Evolutionary conservation across 2,113 vertebrate genomes (phyloP).

Genomic region (Poecilia latipinna): DNA sequence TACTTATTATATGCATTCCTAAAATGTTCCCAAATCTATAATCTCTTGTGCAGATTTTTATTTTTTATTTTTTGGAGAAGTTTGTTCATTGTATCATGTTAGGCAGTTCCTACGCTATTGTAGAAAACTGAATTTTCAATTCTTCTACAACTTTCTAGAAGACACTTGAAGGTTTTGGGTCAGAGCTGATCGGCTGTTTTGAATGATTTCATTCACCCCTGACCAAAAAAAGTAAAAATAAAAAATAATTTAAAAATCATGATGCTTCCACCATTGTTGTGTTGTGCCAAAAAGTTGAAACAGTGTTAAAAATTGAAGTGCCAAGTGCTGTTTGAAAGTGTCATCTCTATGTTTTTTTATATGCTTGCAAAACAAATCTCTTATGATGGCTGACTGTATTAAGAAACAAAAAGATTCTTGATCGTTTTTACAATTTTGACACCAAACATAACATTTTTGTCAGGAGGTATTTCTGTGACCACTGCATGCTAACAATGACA

Average conservation of each 20-base stretch:
- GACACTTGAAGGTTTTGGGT: neutral
- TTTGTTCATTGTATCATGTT: neutral
- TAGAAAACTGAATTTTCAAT: neutral
- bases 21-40: neutral
- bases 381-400: neutral
- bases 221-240: neutral
- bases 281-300: neutral
- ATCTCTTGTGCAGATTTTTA: neutral
- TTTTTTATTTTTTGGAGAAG: too few relatives aligned
- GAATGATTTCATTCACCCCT: neutral
- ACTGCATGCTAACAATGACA: too few relatives aligned
- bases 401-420: neutral
- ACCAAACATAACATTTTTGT: too few relatives aligned
- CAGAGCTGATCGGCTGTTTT: neutral
- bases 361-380: neutral
- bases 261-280: neutral
- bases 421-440: too few relatives aligned
- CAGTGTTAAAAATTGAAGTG: neutral
- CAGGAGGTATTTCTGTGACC: too few relatives aligned
- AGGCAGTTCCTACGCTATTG: neutral
- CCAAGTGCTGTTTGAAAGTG: neutral
- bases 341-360: neutral
- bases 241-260: neutral
- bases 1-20: neutral
- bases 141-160: neutral